Evolutionary conservation across 2,113 vertebrate genomes (phyloP).

Genomic region (Columbina picui): DNA sequence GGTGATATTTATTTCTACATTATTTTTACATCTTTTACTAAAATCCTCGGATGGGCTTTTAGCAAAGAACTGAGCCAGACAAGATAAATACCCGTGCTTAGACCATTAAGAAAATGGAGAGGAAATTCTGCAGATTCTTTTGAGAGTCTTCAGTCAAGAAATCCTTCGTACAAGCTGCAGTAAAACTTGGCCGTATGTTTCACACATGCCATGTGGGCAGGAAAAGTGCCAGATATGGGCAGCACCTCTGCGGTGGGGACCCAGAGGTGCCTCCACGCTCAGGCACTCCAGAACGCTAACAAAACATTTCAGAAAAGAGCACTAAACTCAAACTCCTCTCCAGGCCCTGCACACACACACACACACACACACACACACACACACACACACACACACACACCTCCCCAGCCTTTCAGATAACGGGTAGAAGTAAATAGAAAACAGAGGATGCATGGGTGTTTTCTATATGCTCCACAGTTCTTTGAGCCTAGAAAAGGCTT

Average conservation of each 20-base stretch:
- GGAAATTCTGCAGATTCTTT: conserved; percentile 50
- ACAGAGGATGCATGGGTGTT: background rate
- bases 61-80: background rate
- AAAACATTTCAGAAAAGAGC: background rate
- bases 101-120: background rate
- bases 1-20: background rate
- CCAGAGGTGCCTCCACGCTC: background rate
- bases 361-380: accelerated
- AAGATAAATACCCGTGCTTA: background rate
- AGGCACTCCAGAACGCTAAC: background rate
- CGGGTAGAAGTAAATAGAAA: background rate
- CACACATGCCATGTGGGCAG: background rate
- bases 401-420: background rate
- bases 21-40: background rate
- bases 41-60: background rate
- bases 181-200: background rate
- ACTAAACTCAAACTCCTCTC: background rate
- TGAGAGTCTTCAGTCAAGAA: background rate
- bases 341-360: background rate
- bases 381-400: accelerated
- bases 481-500: conserved; percentile 1
- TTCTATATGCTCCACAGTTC: background rate
- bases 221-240: background rate
- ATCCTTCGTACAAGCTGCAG: background rate
- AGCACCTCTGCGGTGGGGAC: background rate